phyloP scores from a whole-genome alignment of 2,113 vertebrate genomes.

The Alces alces region DNA sequence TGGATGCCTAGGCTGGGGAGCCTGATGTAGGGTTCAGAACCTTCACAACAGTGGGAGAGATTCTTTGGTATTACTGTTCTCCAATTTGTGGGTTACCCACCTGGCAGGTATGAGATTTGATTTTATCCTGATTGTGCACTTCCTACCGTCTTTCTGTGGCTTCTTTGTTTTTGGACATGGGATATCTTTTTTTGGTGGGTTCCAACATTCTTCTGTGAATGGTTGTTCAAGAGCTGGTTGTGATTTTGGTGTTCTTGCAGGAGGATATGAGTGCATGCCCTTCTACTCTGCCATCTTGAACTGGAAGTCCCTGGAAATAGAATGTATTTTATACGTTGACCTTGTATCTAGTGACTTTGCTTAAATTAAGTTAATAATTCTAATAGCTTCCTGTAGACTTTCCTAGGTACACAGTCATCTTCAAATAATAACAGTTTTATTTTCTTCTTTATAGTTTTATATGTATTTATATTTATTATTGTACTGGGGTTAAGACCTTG shows the following conservation, averaged over 20 bases:
- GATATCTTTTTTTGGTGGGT: background rate
- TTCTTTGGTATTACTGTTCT: background rate
- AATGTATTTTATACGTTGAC: background rate
- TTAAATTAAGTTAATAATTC: background rate
- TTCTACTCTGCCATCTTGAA: background rate
- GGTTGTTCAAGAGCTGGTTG: background rate
- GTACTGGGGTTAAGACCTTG: background rate
- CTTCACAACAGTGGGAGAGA: background rate
- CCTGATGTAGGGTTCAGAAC: background rate
- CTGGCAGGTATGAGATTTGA: background rate
- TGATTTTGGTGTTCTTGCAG: background rate
- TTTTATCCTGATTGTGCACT: background rate
- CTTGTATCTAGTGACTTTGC: background rate
- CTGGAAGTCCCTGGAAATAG: background rate
- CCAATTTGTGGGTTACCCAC: background rate
- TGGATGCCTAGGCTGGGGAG: background rate
- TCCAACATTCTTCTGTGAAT: background rate
- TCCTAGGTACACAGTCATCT: background rate
- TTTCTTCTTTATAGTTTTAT: background rate
- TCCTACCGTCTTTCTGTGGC: background rate
- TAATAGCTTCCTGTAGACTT: background rate
- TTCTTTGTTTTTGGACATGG: background rate
- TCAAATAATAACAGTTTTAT: background rate
- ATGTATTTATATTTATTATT: background rate
- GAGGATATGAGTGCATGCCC: background rate